Conservation (phyloP, 2,888 invertebrate species). For the Pollenia amentaria region DNA sequence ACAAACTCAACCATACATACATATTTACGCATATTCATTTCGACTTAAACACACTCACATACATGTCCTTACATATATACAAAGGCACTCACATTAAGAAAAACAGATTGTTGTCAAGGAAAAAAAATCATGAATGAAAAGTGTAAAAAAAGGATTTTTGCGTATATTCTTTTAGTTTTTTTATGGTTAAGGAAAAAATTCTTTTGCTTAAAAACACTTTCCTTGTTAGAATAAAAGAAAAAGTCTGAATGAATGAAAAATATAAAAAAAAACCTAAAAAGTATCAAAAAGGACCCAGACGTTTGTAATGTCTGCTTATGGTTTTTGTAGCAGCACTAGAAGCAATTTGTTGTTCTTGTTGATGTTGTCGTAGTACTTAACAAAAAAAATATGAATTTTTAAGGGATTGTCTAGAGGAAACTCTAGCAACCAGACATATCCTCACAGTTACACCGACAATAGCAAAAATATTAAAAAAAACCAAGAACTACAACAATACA, state of each 20-base stretch:
- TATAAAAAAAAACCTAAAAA: constrained; percentile 19
- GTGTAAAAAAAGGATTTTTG: constrained; percentile 62
- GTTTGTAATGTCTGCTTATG: constrained; percentile 66
- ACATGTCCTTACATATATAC: neutral
- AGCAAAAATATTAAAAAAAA: constrained; percentile 3
- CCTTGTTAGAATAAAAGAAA: constrained; percentile 68
- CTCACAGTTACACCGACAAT: constrained; percentile 37
- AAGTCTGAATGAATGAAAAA: constrained; percentile 31
- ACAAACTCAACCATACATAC: neutral
- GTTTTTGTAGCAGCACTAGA: constrained; percentile 39
- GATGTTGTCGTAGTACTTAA: constrained; percentile 33
- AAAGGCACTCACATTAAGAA: constrained; percentile 37
- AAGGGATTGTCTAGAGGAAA: constrained; percentile 64
- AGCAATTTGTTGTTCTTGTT: constrained; percentile 49
- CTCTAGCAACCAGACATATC: constrained; percentile 64
- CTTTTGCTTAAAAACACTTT: constrained; percentile 66
- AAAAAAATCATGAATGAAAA: constrained; percentile 67
- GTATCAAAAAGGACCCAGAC: constrained; percentile 60
- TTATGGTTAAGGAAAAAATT: constrained; percentile 41
- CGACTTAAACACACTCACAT: neutral
- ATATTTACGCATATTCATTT: neutral
- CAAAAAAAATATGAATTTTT: constrained; percentile 38
- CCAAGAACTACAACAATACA: constrained; percentile 10
- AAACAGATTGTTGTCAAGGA: constrained; percentile 40
- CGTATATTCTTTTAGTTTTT: constrained; percentile 46